Conservation (phyloP, 2,113 vertebrate species). For the Stomatorhinus ivindoensis region DNA sequence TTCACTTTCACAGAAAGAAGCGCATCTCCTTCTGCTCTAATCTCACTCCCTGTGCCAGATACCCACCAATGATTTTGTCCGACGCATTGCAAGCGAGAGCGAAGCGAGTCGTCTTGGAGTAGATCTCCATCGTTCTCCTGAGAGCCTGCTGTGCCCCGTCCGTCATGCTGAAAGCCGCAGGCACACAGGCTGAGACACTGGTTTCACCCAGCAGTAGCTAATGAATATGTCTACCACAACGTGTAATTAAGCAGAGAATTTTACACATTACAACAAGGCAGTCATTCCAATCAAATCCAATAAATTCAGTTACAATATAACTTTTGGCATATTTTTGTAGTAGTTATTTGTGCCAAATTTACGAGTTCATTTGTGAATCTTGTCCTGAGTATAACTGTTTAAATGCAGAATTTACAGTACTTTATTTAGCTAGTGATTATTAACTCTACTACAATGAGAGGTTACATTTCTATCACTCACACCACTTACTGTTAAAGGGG, state of each 20-base stretch:
- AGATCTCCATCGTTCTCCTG: slow-evolving; percentile 97
- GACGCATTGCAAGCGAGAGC: slow-evolving; percentile 93
- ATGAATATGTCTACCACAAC: background rate
- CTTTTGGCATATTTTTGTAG: background rate
- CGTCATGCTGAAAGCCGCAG: slow-evolving; percentile 73
- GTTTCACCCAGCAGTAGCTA: background rate
- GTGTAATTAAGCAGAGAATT: background rate
- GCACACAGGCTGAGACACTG: background rate
- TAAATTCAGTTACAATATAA: background rate
- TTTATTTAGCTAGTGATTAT: background rate
- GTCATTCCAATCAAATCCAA: background rate
- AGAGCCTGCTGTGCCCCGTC: slow-evolving; percentile 94
- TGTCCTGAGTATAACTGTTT: background rate
- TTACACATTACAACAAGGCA: background rate
- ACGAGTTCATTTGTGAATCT: background rate
- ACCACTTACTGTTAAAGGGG: background rate
- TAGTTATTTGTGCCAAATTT: background rate
- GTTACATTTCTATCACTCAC: background rate
- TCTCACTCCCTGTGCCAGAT: background rate
- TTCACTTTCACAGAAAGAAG: background rate
- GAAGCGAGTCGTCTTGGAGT: slow-evolving; percentile 93
- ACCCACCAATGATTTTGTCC: slow-evolving; percentile 86
- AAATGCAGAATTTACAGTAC: background rate
- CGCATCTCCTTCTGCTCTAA: background rate
- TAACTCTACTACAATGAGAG: background rate